Conservation (phyloP, 2,888 invertebrate species). For the Gastracanthus pulcherrimus region DNA sequence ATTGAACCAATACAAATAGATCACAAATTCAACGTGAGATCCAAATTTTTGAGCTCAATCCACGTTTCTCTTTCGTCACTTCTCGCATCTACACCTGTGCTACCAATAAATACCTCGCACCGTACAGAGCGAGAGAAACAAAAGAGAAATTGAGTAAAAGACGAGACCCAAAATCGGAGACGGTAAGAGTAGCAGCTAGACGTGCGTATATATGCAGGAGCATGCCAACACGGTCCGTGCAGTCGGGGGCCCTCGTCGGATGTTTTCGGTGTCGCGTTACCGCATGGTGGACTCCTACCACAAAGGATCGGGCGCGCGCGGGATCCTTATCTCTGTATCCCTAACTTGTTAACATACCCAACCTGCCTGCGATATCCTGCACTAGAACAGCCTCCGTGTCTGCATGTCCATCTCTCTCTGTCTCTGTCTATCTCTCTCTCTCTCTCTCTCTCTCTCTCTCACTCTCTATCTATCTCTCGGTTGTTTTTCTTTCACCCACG, state of each 20-base stretch:
- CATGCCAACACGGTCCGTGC: slow-evolving; percentile 26
- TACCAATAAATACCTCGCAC: background rate
- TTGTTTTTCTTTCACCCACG: slow-evolving; percentile 10
- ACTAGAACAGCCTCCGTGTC: background rate
- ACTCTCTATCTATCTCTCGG: slow-evolving; percentile 1
- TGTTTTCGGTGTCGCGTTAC: slow-evolving; percentile 76
- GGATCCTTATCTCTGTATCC: slow-evolving; percentile 75
- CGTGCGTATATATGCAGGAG: slow-evolving; percentile 11
- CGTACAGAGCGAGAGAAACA: slow-evolving; percentile 43
- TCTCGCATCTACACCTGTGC: background rate
- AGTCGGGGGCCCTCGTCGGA: slow-evolving; percentile 45
- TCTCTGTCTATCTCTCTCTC: slow-evolving; percentile 13
- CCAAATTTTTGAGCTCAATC: no score
- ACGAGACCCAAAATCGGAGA: background rate
- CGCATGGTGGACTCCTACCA: slow-evolving; percentile 65
- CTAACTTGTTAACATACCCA: slow-evolving; percentile 77
- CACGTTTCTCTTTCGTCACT: background rate
- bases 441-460: background rate
- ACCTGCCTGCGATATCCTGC: slow-evolving; percentile 63
- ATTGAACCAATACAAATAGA: no score
- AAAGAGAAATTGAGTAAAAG: slow-evolving; percentile 24
- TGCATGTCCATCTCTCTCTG: slow-evolving; percentile 9
- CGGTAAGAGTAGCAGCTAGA: background rate
- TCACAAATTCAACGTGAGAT: no score
- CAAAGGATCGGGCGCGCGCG: slow-evolving; percentile 74